Base-by-base conservation (phyloP, 2,113 vertebrate genomes). In the Cebus imitator region DNA sequence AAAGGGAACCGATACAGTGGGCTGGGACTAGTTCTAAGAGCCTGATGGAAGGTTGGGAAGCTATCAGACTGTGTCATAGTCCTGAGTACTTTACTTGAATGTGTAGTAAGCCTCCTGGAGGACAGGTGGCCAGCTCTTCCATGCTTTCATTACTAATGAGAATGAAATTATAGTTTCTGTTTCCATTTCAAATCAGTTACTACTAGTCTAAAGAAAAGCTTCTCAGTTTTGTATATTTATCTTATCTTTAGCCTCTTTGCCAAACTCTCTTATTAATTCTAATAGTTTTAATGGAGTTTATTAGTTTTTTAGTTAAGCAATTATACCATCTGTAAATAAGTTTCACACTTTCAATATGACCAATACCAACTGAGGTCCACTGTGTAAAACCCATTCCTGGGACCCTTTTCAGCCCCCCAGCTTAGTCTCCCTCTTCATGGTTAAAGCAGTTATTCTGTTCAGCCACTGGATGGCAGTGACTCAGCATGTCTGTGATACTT, bases 221-320 rank as follows among this genome's bases (percentile, higher is more conserved):
- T 84, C 66, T 80, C 5, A 21, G 32, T 94, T 87, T 94, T 93
- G 70, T 91, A 80, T 85, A 84, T 88, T 92, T 96, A 96, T 93
- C 52, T 81, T 95, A 94, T 91, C 72, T 95, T 95, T 48, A 97
- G 90, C 32, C 78, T 96, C 82, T 79, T 90, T 87, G 76, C 40
- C 37, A 90, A 78, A 72, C 87, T 72, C n/a, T 13, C 32, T 85
- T 81, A 94, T 84, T 94, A 25, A 91, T 92, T 81, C 32, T 88
- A 68, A 58, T 72, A 66, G 23, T 66, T 81, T 48, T 70, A 75
- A 72, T 93, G 35, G 18, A 52, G 27, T 10, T 68, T 93, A 58
- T 90, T 68, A 50, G 30, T 35, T 89, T 85, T 82, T 83, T 21
- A 72, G 27, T 87, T 90, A 93, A 43, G 17, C 43, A 80, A 73